Percentiles rank a stretch among this genome's conserved stretches.
Conservation (phyloP, 2,113 vertebrate genomes). For the Machaerirhynchus nigripectus region DNA sequence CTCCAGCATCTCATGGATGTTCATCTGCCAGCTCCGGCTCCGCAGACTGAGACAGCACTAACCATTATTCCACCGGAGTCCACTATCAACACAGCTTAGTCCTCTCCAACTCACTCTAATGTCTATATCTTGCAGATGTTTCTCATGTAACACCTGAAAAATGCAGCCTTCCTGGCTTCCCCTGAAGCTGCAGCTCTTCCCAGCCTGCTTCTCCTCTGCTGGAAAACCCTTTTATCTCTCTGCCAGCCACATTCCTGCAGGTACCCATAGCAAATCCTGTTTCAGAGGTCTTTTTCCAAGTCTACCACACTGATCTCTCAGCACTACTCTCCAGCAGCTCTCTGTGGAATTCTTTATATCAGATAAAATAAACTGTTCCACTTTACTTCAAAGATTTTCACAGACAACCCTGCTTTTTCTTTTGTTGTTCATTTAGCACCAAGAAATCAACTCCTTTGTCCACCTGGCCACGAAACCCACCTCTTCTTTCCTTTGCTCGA, state of each 20-base stretch:
- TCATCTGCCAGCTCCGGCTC: neutral
- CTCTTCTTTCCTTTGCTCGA: neutral
- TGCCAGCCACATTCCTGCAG: neutral
- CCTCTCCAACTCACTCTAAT: neutral
- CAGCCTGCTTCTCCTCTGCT: neutral
- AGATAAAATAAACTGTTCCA: neutral
- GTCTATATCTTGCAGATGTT: neutral
- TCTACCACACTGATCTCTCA: neutral
- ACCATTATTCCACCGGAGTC: neutral
- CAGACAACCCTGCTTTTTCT: neutral
- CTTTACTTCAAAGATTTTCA: conserved; percentile 20
- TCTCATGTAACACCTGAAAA: neutral
- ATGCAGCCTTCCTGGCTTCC: neutral
- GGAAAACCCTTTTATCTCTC: neutral
- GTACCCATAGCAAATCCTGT: neutral
- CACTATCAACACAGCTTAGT: neutral
- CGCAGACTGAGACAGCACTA: neutral
- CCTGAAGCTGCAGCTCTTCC: neutral
- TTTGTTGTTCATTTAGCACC: neutral
- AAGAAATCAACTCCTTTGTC: neutral
- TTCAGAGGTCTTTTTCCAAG: neutral
- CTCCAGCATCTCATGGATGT: neutral
- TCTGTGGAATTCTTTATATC: neutral
- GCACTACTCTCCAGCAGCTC: neutral
- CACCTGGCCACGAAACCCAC: neutral